phyloP scores from a whole-genome alignment of 2,113 vertebrate genomes.

The Sturnus vulgaris region DNA sequence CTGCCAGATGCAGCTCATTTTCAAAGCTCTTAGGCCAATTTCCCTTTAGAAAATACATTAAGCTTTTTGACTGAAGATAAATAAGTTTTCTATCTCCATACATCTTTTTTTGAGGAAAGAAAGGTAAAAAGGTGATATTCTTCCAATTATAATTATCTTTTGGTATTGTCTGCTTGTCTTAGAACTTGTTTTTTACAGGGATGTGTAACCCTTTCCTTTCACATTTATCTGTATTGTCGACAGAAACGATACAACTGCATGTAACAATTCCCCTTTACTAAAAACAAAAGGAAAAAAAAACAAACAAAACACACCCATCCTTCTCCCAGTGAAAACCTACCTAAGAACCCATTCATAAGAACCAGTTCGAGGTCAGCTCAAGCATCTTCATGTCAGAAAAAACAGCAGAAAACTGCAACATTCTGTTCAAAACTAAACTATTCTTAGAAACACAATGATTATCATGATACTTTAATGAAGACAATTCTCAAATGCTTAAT shows the following conservation, averaged over 20 bases:
- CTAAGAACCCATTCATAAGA: not conserved
- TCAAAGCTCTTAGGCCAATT: not conserved
- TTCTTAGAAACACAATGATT: not conserved
- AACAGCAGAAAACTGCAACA: not conserved
- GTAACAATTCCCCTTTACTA: not conserved
- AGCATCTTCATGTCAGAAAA: not conserved
- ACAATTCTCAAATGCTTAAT: not conserved
- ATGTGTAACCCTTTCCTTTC: not conserved
- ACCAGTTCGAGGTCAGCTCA: not conserved
- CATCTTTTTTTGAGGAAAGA: not conserved
- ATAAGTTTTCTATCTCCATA: not conserved
- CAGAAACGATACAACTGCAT: not conserved
- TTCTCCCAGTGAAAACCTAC: not conserved
- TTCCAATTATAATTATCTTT: not conserved
- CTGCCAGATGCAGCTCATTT: not conserved
- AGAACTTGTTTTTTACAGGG: not conserved
- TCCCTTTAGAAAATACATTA: not conserved
- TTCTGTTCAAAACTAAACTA: not conserved
- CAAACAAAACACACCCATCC: not conserved
- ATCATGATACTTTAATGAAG: not conserved
- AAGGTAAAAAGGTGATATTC: not conserved
- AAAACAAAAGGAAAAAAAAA: not conserved
- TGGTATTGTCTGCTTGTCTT: not conserved
- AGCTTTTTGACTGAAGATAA: not conserved
- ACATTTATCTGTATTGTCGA: not conserved